phyloP scores from a whole-genome alignment of 2,888 invertebrate species.

The Eilema griseolum region DNA sequence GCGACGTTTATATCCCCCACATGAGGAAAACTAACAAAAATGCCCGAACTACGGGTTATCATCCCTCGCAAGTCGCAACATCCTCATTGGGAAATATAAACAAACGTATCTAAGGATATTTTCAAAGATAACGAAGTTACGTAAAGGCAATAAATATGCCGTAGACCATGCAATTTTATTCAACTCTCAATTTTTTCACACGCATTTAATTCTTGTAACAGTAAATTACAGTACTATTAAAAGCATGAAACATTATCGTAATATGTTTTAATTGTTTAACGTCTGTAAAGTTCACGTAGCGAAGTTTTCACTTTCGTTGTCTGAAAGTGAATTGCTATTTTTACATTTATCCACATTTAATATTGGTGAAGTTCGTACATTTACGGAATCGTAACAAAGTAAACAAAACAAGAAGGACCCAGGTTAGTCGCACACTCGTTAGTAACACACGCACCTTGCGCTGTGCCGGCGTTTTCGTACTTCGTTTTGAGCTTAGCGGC shows the following conservation, averaged over 20 bases:
- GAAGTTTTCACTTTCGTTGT: slow-evolving; percentile 8
- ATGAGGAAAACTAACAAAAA: slow-evolving; percentile 50
- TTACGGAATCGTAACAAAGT: slow-evolving; percentile 7
- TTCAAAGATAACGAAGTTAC: slow-evolving; percentile 9
- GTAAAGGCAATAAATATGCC: neutral
- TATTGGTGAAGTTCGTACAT: neutral
- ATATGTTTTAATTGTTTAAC: slow-evolving; percentile 1
- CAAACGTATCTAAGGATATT: slow-evolving; percentile 25
- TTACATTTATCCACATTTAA: slow-evolving; percentile 1
- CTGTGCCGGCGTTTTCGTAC: slow-evolving; percentile 82
- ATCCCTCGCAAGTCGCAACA: slow-evolving; percentile 23
- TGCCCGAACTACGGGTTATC: slow-evolving; percentile 25
- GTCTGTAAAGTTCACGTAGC: slow-evolving; percentile 3
- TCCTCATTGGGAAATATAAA: slow-evolving; percentile 31
- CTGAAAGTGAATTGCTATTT: slow-evolving; percentile 2
- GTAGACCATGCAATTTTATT: neutral
- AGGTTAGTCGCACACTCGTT: slow-evolving; percentile 49
- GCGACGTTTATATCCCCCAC: slow-evolving; percentile 41
- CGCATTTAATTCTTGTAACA: neutral
- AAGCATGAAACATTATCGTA: neutral
- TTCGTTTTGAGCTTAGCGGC: slow-evolving; percentile 84
- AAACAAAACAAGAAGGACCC: slow-evolving; percentile 22
- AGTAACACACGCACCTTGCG: slow-evolving; percentile 78
- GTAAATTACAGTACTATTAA: slow-evolving; percentile 5
- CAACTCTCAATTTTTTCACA: slow-evolving; percentile 3